These are phyloP conservation scores for Petaurus breviceps DNA, from an alignment of 2,113 vertebrate genomes.

Conservation along the genomic window DNA sequence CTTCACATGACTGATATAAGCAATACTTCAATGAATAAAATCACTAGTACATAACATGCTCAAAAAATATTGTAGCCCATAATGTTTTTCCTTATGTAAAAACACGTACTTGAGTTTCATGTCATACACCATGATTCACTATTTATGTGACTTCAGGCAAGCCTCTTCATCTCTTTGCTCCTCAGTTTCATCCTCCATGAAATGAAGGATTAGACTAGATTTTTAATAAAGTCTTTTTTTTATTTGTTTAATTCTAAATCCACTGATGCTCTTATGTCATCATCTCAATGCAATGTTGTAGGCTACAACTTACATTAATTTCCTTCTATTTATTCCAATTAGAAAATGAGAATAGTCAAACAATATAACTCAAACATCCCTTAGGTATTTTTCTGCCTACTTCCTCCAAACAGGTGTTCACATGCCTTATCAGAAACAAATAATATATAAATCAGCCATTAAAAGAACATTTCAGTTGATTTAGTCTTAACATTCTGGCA, in stretches of 20 bases:
- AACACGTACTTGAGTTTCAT: neutral
- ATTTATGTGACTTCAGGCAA: neutral
- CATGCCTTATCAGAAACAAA: neutral
- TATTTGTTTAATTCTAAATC: neutral
- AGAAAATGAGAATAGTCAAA: neutral
- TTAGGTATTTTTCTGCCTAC: neutral
- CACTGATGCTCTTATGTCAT: neutral
- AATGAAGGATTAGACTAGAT: neutral
- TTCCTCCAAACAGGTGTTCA: neutral
- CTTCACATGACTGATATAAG: neutral
- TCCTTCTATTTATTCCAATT: neutral
- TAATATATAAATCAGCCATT: slow-evolving; percentile 15
- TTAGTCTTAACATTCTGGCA: slow-evolving; percentile 26
- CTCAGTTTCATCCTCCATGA: neutral
- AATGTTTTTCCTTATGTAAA: neutral
- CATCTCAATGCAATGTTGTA: neutral
- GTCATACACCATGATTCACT: neutral
- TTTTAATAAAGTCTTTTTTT: neutral
- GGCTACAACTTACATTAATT: neutral
- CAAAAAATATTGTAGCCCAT: neutral
- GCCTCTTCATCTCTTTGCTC: neutral
- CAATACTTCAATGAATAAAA: neutral
- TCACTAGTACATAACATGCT: neutral
- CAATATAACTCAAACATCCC: neutral
- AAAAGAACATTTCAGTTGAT: fast-evolving